Evolutionary conservation across 2,797 vertebrate species (phyloP), one percentile per base, ranked within the genome.

Genomic region (Ctenopoma multispine): DNA sequence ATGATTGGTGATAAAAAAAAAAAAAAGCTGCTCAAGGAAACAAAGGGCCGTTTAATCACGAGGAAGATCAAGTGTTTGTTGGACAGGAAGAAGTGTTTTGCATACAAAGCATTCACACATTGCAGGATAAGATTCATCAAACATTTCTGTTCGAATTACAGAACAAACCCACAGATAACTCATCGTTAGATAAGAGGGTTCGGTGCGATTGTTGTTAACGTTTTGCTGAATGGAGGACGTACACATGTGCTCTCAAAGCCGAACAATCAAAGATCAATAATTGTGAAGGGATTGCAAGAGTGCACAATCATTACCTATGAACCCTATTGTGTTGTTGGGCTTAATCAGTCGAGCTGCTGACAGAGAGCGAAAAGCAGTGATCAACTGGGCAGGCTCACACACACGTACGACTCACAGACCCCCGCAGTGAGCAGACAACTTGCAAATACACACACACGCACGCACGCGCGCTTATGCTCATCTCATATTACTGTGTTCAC

Each of bases 261-360:
- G 60, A 92, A 90, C 92, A 93, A 93, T 93, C 91, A 93, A 89
- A 90, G 92, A 94, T 94, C 93, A 93, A 94, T 94, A 94, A 93
- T 91, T 94, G 91, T 92, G 92, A 92, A 91, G 90, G 92, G 92
- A 93, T 93, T 91, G 92, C 92, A 93, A 94, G 92, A 91, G 90
- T 85, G 93, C 90, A 93, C 91, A 92, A 94, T 94, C 93, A 93
- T 94, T 93, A 92, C 91, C 92, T 90, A 91, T 91, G 90, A 92
- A 92, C 86, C 91, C 92, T 77, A 92, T 94, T 94, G 92, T 93
- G 93, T 90, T 92, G 90, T 79, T 80, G 84, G 87, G 90, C 84
- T 92, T 93, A 92, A 93, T 94, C 92, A 92, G 92, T 82, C 40
- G 87, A 86, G 92, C 90, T 90, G 90, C 89, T 89, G 90, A 91